Conservation (phyloP, 2,113 vertebrate genomes). For the Paraplagusia blochii region DNA sequence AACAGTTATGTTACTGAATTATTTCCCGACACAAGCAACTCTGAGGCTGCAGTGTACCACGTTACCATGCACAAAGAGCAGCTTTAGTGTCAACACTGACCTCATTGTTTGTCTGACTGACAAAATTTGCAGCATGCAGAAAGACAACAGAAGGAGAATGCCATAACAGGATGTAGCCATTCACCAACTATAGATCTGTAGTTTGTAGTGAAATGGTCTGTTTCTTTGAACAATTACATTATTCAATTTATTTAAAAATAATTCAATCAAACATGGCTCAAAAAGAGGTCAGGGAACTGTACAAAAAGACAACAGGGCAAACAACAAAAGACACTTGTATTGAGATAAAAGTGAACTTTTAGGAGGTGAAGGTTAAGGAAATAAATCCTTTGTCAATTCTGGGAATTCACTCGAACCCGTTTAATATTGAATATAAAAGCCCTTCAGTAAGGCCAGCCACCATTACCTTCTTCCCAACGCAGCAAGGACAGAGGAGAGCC, state of each 20-base stretch:
- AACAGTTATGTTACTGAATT: constrained; percentile 48
- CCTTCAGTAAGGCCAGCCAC: background rate
- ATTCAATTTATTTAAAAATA: too few species aligned
- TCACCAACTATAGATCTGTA: background rate
- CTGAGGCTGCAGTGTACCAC: constrained; percentile 39
- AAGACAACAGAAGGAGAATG: constrained; percentile 8
- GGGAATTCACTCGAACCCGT: too few species aligned
- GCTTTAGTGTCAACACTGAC: constrained; percentile 45
- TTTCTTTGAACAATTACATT: background rate
- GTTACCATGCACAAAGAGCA: constrained; percentile 45
- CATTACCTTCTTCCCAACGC: constrained; percentile 84
- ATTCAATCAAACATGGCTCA: too few species aligned
- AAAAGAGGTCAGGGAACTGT: too few species aligned
- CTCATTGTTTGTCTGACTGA: constrained; percentile 57
- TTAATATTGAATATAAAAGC: background rate
- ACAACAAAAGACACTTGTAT: too few species aligned
- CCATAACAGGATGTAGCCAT: constrained; percentile 10
- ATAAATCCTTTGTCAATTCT: too few species aligned
- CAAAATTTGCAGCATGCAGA: constrained; percentile 29
- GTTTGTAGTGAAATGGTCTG: background rate
- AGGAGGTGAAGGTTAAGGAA: too few species aligned
- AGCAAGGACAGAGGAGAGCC: constrained; percentile 82
- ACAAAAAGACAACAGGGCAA: too few species aligned
- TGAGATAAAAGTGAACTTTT: too few species aligned
- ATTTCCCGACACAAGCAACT: constrained; percentile 54